Conservation (phyloP, 2,888 invertebrate species). For the Strigamia crassipes region DNA sequence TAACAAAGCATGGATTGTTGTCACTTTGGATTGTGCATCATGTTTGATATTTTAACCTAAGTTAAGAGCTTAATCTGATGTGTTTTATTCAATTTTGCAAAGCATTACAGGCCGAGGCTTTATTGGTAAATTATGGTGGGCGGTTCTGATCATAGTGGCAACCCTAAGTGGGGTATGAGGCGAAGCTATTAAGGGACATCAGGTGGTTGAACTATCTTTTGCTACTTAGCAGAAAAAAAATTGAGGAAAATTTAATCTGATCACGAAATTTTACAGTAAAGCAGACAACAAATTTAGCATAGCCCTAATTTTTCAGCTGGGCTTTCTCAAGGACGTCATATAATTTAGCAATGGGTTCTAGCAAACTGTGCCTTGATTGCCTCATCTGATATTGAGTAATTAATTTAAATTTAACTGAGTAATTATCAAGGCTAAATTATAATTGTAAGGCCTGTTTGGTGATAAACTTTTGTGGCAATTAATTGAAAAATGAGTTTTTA, state of each 20-base stretch:
- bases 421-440: not conserved
- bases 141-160: no score
- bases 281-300: no score
- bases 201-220: no score
- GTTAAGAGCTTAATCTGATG: not conserved
- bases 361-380: not conserved
- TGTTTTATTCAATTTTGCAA: not conserved
- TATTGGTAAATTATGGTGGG: no score
- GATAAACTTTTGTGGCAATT: not conserved
- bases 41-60: not conserved
- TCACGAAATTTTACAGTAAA: no score
- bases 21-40: constrained; percentile 11
- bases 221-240: no score
- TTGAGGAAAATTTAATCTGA: no score
- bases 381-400: not conserved
- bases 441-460: not conserved
- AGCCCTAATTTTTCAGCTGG: no score
- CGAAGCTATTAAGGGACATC: no score
- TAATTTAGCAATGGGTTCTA: no score
- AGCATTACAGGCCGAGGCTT: not conserved
- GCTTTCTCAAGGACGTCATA: no score
- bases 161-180: no score
- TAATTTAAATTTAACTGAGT: not conserved
- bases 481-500: not conserved
- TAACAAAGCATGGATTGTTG: not conserved